These are phyloP conservation scores for Microctonus aethiopoides DNA, from an alignment of 2,888 invertebrate genomes.

Conservation along the genomic window DNA sequence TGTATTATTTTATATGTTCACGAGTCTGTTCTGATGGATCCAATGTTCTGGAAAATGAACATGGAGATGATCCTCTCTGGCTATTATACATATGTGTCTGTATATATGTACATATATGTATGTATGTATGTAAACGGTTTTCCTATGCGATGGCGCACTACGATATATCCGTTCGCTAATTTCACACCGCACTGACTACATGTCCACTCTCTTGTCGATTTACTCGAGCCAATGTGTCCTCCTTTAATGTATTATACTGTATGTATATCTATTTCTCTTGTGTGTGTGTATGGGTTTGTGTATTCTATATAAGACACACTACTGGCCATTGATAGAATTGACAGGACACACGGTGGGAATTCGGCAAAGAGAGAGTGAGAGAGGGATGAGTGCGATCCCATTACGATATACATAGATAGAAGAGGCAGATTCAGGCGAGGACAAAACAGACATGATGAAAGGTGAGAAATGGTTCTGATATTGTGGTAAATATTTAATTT, in stretches of 20 bases:
- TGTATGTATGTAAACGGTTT: no score
- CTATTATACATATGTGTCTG: no score
- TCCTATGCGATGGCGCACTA: conserved; percentile 43
- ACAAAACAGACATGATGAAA: no score
- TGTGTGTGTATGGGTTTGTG: not conserved
- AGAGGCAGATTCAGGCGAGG: no score
- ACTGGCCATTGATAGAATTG: not conserved
- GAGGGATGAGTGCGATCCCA: not conserved
- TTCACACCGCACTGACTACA: conserved; percentile 64
- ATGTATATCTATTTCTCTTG: not conserved
- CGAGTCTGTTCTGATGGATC: conserved; percentile 33
- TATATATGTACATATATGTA: no score
- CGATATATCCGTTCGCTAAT: conserved; percentile 66
- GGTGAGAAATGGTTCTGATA: no score
- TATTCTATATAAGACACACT: conserved; percentile 14
- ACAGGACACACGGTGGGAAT: not conserved
- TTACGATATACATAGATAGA: no score
- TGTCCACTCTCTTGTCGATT: conserved; percentile 37
- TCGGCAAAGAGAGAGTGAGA: not conserved
- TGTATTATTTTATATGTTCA: not conserved
- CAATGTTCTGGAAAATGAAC: conserved; percentile 67
- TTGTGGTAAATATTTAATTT: no score
- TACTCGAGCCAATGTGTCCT: not conserved
- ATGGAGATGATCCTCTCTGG: conserved; percentile 47
- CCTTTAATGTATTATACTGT: not conserved